Percentiles rank a stretch among this genome's conserved stretches.
These are phyloP conservation scores for Morone chrysops DNA, from an alignment of 2,113 vertebrate genomes.

Conservation along the genomic window DNA sequence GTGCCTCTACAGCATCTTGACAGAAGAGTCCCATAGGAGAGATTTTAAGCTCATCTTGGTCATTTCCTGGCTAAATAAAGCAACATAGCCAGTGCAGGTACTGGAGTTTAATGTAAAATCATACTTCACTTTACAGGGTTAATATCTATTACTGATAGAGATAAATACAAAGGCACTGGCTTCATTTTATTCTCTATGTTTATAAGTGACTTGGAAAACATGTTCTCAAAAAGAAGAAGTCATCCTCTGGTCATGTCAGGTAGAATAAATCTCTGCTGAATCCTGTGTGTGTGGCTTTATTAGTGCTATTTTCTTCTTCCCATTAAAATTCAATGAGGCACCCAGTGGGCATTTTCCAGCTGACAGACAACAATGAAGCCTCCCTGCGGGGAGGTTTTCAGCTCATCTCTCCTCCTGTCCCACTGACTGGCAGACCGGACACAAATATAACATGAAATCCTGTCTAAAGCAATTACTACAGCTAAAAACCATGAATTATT, in stretches of 20 bases:
- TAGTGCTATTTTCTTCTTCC: constrained; percentile 6
- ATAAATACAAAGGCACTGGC: background rate
- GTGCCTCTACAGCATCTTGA: background rate
- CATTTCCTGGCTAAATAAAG: background rate
- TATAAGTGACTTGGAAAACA: background rate
- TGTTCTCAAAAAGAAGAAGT: background rate
- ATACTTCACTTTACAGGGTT: background rate
- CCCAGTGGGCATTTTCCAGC: constrained; percentile 52
- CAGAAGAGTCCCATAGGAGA: background rate
- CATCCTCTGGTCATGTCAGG: background rate
- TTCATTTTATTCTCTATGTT: background rate
- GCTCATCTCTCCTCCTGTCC: constrained; percentile 23
- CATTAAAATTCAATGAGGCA: constrained; percentile 59
- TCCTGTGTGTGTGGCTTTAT: constrained; percentile 8
- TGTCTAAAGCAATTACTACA: constrained; percentile 23
- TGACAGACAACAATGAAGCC: constrained; percentile 40
- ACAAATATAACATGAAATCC: constrained; percentile 16
- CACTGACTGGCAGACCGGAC: background rate
- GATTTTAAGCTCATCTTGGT: background rate
- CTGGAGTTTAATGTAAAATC: background rate
- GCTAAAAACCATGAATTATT: background rate
- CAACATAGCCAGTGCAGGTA: background rate
- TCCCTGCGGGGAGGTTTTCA: constrained; percentile 31
- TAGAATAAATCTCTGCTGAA: background rate
- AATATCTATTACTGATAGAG: background rate